These are phyloP conservation scores for Hipparchia semele DNA, from an alignment of 2,888 invertebrate species.

Conservation along the genomic window DNA sequence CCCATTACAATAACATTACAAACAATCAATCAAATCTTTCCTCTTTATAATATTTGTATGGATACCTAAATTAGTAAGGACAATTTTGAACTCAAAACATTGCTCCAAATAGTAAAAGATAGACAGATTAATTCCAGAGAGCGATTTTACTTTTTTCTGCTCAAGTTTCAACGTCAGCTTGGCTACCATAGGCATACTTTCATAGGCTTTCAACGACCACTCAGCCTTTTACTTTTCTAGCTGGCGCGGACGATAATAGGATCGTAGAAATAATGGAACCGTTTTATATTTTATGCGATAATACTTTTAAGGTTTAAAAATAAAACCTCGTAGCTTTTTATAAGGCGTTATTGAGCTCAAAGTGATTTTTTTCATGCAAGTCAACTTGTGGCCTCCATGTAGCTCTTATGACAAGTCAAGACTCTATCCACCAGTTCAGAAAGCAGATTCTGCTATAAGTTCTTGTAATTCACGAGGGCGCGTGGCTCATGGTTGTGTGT, in stretches of 20 bases:
- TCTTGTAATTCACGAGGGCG: too few relatives aligned
- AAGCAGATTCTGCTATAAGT: too few relatives aligned
- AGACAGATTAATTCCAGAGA: background rate
- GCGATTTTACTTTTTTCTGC: background rate
- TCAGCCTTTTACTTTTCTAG: conserved; percentile 19
- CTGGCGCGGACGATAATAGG: conserved; percentile 8
- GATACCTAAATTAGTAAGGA: too few relatives aligned
- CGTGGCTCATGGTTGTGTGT: too few relatives aligned
- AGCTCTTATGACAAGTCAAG: too few relatives aligned
- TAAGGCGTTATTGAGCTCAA: background rate
- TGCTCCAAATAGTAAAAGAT: background rate
- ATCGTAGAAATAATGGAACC: conserved; percentile 21
- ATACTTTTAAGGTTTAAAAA: background rate
- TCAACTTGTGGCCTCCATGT: too few relatives aligned
- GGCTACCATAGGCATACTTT: conserved; percentile 12
- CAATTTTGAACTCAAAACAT: too few relatives aligned
- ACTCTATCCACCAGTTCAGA: too few relatives aligned
- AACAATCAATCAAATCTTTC: too few relatives aligned
- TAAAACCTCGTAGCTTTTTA: conserved; percentile 3
- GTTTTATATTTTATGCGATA: conserved; percentile 14
- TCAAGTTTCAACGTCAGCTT: background rate
- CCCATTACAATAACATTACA: too few relatives aligned
- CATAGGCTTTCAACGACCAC: conserved; percentile 17
- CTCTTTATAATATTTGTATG: too few relatives aligned
- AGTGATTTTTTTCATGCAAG: too few relatives aligned